phyloP scores from a whole-genome alignment of 2,797 vertebrate species.

The Ctenopoma kingsleyae region DNA sequence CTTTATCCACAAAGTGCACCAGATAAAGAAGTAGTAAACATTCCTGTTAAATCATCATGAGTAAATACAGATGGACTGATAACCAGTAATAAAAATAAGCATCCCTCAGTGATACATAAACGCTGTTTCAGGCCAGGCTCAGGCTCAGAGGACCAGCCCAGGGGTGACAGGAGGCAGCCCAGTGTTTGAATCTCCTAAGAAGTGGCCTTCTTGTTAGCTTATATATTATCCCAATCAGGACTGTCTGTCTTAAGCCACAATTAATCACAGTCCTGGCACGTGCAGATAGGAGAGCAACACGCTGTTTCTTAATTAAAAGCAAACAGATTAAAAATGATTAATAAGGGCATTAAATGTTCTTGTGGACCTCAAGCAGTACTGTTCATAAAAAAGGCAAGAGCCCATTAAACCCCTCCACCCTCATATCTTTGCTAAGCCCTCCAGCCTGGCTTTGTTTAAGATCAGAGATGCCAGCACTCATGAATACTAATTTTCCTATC shows the following conservation, averaged over 20 bases:
- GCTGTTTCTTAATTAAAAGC: constrained; percentile 99
- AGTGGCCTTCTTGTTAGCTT: constrained; percentile 91
- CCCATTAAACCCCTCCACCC: constrained; percentile 80
- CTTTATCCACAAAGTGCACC: constrained; percentile 14
- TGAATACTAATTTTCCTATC: constrained; percentile 84
- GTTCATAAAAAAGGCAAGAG: constrained; percentile 84
- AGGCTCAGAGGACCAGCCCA: constrained; percentile 49
- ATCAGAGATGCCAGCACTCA: constrained; percentile 82
- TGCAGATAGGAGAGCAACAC: constrained; percentile 98
- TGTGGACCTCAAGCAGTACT: constrained; percentile 92
- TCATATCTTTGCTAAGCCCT: constrained; percentile 85
- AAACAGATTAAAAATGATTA: constrained; percentile 99
- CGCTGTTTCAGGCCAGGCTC: constrained; percentile 33
- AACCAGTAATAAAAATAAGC: constrained; percentile 44
- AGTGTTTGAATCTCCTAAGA: constrained; percentile 82
- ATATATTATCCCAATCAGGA: constrained; percentile 96
- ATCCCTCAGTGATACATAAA: constrained; percentile 36
- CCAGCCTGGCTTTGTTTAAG: constrained; percentile 85
- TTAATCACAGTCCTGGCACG: constrained; percentile 99
- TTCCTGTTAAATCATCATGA: constrained; percentile 39
- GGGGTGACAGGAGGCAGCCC: constrained; percentile 64
- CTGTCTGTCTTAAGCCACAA: constrained; percentile 96
- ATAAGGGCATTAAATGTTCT: constrained; percentile 99
- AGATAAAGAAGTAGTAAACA: constrained; percentile 29
- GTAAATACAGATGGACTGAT: constrained; percentile 51